Evolutionary conservation across 2,888 invertebrate species (phyloP).

Genomic region (Bembecia ichneumoniformis): DNA sequence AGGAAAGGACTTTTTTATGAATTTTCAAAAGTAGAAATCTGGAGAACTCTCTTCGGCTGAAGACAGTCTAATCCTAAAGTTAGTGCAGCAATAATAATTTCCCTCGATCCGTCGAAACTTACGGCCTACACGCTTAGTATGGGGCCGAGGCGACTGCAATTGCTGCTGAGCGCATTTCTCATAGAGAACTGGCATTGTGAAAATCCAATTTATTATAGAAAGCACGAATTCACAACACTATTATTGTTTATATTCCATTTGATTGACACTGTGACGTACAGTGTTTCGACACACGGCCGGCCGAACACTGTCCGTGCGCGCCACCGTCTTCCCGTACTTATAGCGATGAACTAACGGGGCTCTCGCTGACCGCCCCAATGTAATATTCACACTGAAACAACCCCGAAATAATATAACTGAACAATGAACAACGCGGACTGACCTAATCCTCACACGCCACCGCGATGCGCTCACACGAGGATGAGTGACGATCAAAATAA

Average conservation of each 20-base stretch:
- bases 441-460: constrained; percentile 25
- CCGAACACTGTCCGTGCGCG: constrained; percentile 60
- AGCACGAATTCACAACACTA: constrained; percentile 43
- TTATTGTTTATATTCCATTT: constrained; percentile 28
- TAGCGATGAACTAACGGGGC: constrained; percentile 39
- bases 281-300: constrained; percentile 58
- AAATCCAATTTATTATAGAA: constrained; percentile 13
- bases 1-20: too few species aligned
- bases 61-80: too few species aligned
- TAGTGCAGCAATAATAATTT: too few species aligned
- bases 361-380: constrained; percentile 46
- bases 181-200: constrained; percentile 53
- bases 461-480: constrained; percentile 17
- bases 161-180: constrained; percentile 48
- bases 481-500: too few species aligned
- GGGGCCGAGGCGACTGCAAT: constrained; percentile 32
- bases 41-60: too few species aligned
- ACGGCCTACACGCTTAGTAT: constrained; percentile 43
- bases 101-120: too few species aligned
- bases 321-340: constrained; percentile 45
- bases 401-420: constrained; percentile 36
- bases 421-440: not conserved
- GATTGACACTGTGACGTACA: constrained; percentile 39
- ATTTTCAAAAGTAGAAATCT: too few species aligned
- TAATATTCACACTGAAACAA: constrained; percentile 38